These are phyloP conservation scores for Falco naumanni DNA, from an alignment of 2,797 vertebrate species.

Conservation along the genomic window DNA sequence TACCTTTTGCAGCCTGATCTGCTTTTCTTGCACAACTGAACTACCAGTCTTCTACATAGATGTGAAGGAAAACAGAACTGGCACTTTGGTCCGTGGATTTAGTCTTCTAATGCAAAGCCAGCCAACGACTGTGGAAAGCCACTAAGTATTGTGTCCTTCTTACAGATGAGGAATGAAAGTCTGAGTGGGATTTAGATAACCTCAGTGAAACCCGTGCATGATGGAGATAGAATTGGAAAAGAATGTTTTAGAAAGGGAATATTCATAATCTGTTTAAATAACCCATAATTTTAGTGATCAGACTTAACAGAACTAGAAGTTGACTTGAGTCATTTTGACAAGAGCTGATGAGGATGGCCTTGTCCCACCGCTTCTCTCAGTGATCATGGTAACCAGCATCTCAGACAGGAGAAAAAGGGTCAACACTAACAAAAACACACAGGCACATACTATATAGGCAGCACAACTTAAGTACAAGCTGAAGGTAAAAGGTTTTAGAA, in stretches of 20 bases:
- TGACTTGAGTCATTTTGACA: neutral
- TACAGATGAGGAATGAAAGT: neutral
- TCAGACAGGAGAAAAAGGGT: neutral
- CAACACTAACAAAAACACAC: neutral
- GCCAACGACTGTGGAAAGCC: neutral
- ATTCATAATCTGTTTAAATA: neutral
- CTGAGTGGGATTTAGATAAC: neutral
- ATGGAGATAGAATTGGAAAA: neutral
- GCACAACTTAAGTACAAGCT: constrained; percentile 5
- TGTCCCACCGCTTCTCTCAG: neutral
- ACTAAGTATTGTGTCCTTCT: neutral
- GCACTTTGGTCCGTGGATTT: fast-evolving
- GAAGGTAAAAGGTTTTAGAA: constrained; percentile 53
- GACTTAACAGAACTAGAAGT: neutral
- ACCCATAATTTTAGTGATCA: neutral
- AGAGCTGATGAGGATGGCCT: neutral
- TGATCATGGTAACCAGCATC: neutral
- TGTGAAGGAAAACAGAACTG: neutral
- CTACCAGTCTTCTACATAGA: neutral
- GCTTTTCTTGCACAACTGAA: neutral
- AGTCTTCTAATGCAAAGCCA: neutral
- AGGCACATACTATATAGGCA: neutral
- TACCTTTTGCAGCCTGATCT: neutral
- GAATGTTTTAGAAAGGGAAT: neutral
- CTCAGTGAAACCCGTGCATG: fast-evolving